A percentile compares a stretch with the other conserved stretches of the same genome.
These are phyloP conservation scores for Callosobruchus maculatus DNA, from an alignment of 2,888 invertebrate genomes.

Conservation along the genomic window DNA sequence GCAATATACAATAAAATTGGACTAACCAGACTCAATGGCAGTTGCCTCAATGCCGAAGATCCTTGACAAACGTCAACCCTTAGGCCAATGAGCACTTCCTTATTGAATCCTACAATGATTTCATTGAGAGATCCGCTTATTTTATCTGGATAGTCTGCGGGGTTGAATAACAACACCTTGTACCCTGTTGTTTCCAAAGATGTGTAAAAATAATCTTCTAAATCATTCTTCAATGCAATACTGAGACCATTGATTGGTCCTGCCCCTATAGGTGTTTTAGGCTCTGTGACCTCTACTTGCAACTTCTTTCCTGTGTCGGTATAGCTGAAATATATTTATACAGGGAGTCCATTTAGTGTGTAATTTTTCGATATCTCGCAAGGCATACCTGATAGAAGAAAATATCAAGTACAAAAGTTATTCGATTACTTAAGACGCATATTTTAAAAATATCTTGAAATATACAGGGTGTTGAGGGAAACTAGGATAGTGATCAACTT, in stretches of 20 bases:
- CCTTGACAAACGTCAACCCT: conserved; percentile 18
- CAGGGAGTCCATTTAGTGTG: no score
- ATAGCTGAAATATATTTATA: no score
- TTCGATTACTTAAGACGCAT: no score
- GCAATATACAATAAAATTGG: neutral
- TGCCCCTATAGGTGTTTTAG: conserved; percentile 14
- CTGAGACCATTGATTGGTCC: conserved; percentile 53
- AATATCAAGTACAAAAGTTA: no score
- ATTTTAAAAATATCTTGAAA: no score
- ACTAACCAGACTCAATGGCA: conserved; percentile 19
- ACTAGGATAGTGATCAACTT: no score
- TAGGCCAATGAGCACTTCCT: conserved; percentile 36
- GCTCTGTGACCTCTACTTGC: no score
- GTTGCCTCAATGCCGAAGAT: conserved; percentile 9
- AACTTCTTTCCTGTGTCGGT: no score
- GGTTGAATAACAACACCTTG: conserved; percentile 56
- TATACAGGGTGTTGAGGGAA: no score
- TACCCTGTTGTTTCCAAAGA: conserved; percentile 51
- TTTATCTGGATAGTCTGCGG: conserved; percentile 58
- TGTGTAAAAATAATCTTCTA: conserved; percentile 58
- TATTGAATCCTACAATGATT: conserved; percentile 31
- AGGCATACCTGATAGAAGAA: no score
- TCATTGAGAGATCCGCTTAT: conserved; percentile 54
- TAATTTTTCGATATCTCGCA: no score
- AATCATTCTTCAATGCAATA: conserved; percentile 54